Evolutionary conservation across 2,797 vertebrate genomes (phyloP).

Genomic region (Danio albolineatus): DNA sequence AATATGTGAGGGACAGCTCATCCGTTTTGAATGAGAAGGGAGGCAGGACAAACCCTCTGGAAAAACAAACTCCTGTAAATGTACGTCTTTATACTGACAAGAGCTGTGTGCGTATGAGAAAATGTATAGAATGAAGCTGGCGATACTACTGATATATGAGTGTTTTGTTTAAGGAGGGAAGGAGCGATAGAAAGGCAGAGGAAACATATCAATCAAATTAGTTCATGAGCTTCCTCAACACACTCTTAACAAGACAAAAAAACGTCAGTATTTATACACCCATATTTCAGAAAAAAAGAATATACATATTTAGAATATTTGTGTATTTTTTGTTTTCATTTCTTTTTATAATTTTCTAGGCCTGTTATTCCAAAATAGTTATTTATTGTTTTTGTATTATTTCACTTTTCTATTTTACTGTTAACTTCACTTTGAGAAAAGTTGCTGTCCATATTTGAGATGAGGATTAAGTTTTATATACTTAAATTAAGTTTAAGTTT

Average conservation of each 20-base stretch:
- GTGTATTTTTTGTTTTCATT: background rate
- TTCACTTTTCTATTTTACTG: no score
- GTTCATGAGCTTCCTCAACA: background rate
- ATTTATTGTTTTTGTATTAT: no score
- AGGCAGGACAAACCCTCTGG: constrained; percentile 11
- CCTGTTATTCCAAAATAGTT: background rate
- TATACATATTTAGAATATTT: background rate
- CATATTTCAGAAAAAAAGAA: background rate
- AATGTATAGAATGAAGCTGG: constrained; percentile 58
- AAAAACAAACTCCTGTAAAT: constrained; percentile 63
- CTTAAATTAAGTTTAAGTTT: no score
- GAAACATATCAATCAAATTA: background rate
- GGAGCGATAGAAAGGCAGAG: background rate
- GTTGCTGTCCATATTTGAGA: no score
- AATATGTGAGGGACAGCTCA: background rate
- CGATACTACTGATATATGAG: constrained; percentile 71
- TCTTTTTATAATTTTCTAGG: background rate
- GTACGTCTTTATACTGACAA: constrained; percentile 63
- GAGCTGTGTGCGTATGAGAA: constrained; percentile 71
- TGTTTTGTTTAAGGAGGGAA: constrained; percentile 69
- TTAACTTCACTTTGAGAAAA: no score
- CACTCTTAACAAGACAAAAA: background rate
- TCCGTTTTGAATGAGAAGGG: constrained; percentile 4
- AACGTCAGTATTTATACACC: background rate
- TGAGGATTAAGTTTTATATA: no score